Base-by-base conservation (phyloP, 2,113 vertebrate species). In the Coptodon rendalli region DNA sequence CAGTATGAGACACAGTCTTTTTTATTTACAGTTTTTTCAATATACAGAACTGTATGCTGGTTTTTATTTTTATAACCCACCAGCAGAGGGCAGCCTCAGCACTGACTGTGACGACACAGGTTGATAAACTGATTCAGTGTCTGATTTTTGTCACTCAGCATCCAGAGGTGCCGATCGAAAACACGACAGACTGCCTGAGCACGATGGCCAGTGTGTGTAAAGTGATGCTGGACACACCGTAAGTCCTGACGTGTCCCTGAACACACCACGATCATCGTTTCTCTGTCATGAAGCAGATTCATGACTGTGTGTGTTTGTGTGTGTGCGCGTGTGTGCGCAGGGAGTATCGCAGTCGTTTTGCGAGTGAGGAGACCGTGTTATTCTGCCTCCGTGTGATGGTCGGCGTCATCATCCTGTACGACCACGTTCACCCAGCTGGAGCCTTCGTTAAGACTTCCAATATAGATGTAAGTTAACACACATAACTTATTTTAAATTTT, bases 201-300 rank as follows among this genome's bases (percentile, higher is more conserved):
- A 93, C 94, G 19, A 95, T 95, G 94, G 94, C 94, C 76, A 76
- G 94, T 7, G 92, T 95, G 4, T 95, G 94, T 57, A 95, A 95
- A 93, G 94, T 94, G 83, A 95, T 95, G 94, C 89, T 95, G 91
- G 94, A 95, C 53, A 94, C 94, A 10, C 94, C 94, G 94, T 95
- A 85, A 95, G 94, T 93, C 34, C 78, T 16, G 14, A 17, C 66
- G 0, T 9, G 80, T 27, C 3, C 56, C 83, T 90, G 84, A 91
- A 94, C 3, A 17, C 89, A 86, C 50, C 87, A 3, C 14, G 8
- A 24, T 19, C 29, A 0, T 5, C 4, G n/a, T 17, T 16, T 9
- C 34, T 36, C 40, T 7, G 19, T n/a, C 38, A 5, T 8, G 3
- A 34, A 43, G 16, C 34, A 13, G 6, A 24, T 8, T 19, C 56